A percentile compares a stretch with the other conserved stretches of the same genome.
These are phyloP conservation scores for Desmodus rotundus DNA, from an alignment of 2,113 vertebrate genomes.

Conservation along the genomic window DNA sequence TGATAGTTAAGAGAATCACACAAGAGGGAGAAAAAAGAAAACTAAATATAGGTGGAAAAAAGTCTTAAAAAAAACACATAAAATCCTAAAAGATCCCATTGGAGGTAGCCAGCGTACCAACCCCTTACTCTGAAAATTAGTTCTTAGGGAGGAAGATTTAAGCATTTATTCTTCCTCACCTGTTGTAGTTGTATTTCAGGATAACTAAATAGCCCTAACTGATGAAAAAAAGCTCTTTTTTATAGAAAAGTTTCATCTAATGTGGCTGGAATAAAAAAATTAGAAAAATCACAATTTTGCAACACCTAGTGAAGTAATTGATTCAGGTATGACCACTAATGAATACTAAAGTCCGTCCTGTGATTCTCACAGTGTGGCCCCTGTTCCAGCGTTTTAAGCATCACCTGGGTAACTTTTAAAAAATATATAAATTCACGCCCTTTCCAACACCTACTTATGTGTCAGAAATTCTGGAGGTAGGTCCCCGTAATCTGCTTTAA, in stretches of 20 bases:
- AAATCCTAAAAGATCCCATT: neutral
- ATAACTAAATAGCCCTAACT: neutral
- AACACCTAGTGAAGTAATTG: neutral
- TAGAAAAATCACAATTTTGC: slow-evolving; percentile 2
- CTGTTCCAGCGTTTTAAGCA: neutral
- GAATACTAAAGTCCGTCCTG: neutral
- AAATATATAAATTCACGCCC: neutral
- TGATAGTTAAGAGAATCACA: neutral
- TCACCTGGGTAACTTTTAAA: neutral
- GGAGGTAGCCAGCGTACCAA: neutral
- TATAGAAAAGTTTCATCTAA: neutral
- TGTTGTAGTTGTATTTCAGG: neutral
- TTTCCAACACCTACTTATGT: neutral
- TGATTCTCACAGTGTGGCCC: neutral
- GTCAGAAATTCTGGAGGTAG: neutral
- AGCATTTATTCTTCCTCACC: neutral
- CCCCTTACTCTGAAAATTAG: neutral
- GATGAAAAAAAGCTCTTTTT: neutral
- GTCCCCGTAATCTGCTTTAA: neutral
- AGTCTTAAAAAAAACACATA: neutral
- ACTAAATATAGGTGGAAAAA: neutral
- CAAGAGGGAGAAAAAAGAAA: neutral
- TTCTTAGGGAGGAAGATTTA: neutral
- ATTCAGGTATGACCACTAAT: neutral
- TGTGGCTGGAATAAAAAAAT: neutral